Evolutionary conservation across 2,888 invertebrate species (phyloP).

Genomic region (Parthenolecanium corni): DNA sequence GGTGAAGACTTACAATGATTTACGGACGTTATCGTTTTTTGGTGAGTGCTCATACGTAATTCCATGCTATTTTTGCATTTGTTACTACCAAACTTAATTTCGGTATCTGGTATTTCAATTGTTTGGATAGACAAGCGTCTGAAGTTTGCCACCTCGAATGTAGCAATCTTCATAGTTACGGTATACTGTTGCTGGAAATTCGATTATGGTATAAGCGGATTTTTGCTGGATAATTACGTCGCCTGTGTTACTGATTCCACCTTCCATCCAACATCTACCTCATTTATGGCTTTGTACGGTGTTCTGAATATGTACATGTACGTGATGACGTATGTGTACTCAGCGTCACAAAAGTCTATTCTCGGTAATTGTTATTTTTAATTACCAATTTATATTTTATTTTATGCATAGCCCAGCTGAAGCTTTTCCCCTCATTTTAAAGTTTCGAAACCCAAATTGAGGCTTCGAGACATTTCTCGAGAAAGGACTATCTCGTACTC

Average conservation of each 20-base stretch:
- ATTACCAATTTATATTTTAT: too few relatives aligned
- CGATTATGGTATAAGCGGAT: conserved; percentile 70
- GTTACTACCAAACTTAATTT: background rate
- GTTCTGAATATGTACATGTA: conserved; percentile 87
- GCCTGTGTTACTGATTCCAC: conserved; percentile 61
- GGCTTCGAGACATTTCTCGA: too few relatives aligned
- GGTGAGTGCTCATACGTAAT: conserved; percentile 49
- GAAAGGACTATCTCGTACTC: too few relatives aligned
- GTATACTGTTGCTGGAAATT: conserved; percentile 47
- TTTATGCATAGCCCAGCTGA: too few relatives aligned
- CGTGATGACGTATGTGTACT: conserved; percentile 87
- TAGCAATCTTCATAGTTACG: conserved; percentile 46
- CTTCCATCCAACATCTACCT: conserved; percentile 80
- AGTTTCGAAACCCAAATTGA: too few relatives aligned
- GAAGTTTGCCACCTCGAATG: conserved; percentile 77
- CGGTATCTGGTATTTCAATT: background rate
- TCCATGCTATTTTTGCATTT: background rate
- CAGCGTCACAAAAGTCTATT: conserved; percentile 66
- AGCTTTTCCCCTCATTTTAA: too few relatives aligned
- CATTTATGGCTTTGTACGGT: conserved; percentile 92
- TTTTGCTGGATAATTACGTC: conserved; percentile 88
- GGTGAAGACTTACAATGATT: conserved; percentile 81
- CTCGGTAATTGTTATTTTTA: conserved; percentile 57
- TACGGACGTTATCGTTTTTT: conserved; percentile 94
- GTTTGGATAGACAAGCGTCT: conserved; percentile 69